These are phyloP conservation scores for Danionella cerebrum DNA, from an alignment of 2,113 vertebrate species.

Conservation along the genomic window DNA sequence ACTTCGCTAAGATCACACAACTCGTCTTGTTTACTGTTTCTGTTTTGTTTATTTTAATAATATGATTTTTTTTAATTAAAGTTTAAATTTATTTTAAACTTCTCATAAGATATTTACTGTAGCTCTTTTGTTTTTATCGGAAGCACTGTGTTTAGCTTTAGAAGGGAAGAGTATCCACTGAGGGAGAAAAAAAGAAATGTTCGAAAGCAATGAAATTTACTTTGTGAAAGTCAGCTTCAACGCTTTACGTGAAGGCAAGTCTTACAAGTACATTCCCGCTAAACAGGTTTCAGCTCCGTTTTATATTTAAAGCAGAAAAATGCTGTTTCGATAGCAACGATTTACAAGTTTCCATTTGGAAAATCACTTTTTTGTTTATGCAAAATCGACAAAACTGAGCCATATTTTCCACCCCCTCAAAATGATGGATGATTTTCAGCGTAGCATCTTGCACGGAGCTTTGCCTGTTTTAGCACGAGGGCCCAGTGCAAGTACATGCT, in stretches of 20 bases:
- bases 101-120: conserved; percentile 50
- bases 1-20: conserved; percentile 35
- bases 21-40: conserved; percentile 66
- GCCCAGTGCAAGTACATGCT: conserved; percentile 32
- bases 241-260: conserved; percentile 39
- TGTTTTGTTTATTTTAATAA: conserved; percentile 43
- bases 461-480: conserved; percentile 29
- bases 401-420: conserved; percentile 45
- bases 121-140: conserved; percentile 51
- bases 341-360: conserved; percentile 21
- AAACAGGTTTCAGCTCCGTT: conserved; percentile 26
- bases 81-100: conserved; percentile 51
- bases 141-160: conserved; percentile 59
- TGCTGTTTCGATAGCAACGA: background rate
- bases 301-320: conserved; percentile 43
- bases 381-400: conserved; percentile 60
- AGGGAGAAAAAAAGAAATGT: conserved; percentile 21
- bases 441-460: conserved; percentile 58
- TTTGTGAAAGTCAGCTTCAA: conserved; percentile 41
- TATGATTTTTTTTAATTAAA: conserved; percentile 44
- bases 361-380: conserved; percentile 43
- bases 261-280: conserved; percentile 67
- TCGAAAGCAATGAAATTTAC: conserved; percentile 21
- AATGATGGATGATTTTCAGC: conserved; percentile 52
- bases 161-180: conserved; percentile 9